phyloP scores from a whole-genome alignment of 2,797 vertebrate genomes.

The Falco rusticolus region DNA sequence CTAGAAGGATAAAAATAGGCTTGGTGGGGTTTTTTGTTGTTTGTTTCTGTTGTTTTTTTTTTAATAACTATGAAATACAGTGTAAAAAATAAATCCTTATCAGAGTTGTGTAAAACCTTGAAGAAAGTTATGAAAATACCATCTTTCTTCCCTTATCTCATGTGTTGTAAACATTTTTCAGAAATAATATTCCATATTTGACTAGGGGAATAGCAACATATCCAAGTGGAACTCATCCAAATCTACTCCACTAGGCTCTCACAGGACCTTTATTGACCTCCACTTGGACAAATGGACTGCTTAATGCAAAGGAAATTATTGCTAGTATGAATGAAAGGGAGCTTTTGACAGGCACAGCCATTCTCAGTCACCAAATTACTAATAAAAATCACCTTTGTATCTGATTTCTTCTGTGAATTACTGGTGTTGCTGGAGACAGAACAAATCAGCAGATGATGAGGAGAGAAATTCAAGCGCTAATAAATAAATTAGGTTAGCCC shows the following conservation, averaged over 20 bases:
- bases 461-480: neutral
- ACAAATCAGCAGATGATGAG: constrained; percentile 19
- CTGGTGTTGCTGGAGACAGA: constrained; percentile 33
- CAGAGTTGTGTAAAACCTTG: neutral
- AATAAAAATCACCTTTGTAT: constrained; percentile 47
- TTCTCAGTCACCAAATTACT: constrained; percentile 39
- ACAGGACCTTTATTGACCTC: constrained; percentile 50
- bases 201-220: neutral
- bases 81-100: neutral
- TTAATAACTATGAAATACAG: neutral
- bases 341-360: constrained; percentile 35
- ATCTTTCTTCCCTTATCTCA: neutral
- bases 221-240: neutral
- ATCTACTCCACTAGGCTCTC: constrained; percentile 18
- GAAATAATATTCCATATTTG: constrained; percentile 28
- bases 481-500: neutral
- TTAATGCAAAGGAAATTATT: constrained; percentile 48
- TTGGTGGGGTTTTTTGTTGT: too few species aligned
- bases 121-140: neutral
- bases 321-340: constrained; percentile 37
- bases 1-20: neutral
- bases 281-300: constrained; percentile 35
- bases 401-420: constrained; percentile 19
- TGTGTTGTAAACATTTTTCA: constrained; percentile 37
- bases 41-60: neutral